Evolutionary conservation across 2,797 vertebrate species (phyloP).

Genomic region (Argyrosomus regius): DNA sequence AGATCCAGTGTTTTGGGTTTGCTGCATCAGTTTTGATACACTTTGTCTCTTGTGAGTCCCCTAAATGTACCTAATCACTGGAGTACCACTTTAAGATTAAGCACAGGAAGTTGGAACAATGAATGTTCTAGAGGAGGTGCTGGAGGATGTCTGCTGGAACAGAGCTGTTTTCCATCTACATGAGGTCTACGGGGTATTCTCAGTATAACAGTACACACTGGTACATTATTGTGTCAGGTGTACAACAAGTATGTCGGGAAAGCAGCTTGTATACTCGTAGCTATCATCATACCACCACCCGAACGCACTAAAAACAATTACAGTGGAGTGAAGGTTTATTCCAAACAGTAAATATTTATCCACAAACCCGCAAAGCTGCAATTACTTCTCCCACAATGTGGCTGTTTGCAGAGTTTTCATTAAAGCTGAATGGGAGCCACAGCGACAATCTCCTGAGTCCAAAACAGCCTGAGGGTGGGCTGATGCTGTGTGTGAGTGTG

Average conservation of each 20-base stretch:
- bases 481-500: not conserved
- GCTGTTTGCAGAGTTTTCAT: conserved; percentile 45
- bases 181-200: not conserved
- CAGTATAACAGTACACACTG: too few relatives aligned
- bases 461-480: conserved; percentile 26
- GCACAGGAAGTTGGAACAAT: too few relatives aligned
- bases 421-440: conserved; percentile 35
- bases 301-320: conserved; percentile 19
- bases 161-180: not conserved
- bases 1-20: not conserved
- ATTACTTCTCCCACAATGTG: conserved; percentile 38
- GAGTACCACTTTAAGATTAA: too few relatives aligned
- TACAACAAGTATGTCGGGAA: not conserved
- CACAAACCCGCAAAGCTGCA: conserved; percentile 45
- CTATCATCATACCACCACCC: not conserved
- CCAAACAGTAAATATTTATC: conserved; percentile 56
- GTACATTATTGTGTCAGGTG: not conserved
- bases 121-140: too few relatives aligned
- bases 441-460: not conserved
- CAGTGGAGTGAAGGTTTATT: not conserved
- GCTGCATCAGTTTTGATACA: not conserved
- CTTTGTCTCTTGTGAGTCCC: not conserved
- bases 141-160: not conserved
- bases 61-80: too few relatives aligned
- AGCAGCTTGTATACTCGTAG: not conserved